Base-by-base conservation (phyloP, 2,113 vertebrate species). In the Melanerpes formicivorus region DNA sequence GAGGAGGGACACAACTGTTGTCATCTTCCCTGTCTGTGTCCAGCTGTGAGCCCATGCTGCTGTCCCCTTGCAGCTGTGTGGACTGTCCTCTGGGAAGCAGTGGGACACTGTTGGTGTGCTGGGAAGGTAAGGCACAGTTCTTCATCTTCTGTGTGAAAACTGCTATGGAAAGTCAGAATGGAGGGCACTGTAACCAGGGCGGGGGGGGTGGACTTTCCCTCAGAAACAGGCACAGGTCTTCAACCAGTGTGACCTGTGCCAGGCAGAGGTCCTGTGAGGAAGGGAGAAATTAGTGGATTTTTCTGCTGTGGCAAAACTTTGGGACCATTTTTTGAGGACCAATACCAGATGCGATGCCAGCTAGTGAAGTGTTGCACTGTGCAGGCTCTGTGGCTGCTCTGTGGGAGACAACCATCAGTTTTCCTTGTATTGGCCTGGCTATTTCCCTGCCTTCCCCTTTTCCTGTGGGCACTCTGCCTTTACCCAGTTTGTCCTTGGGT, bases 401-500 rank as follows among this genome's bases (percentile, higher is more conserved):
- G 16, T 2, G 13, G 48, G 59, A 92, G 34, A 42, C 87, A 64
- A 81, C 23, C 9, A 5, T 9, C 6, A 2, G 6, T 88, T 84
- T 84, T 18, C 16, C 34, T 84, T 71, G 23, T 62, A 78, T 56
- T 52, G 42, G 75, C 76, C n/a, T 56, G 63, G 58, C 62, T 56
- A 11, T 66, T 4, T 55, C 48, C 54, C 55, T 77, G 64, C 76
- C 34, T 88, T 12, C 58, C 4, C 23, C 46, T 74, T 77, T 44
- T 59, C 27, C 72, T 63, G 29, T 40, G 6, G 3, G 9, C 29
- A 10, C 10, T 90, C 25, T 85, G 48, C 67, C 50, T 46, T 63
- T 54, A 46, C 54, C 48, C 74, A 34, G 32, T 56, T 89, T 89
- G 77, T 89, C 81, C 87, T 88, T 84, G 87, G 88, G 11, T 90